Conservation (phyloP, 2,113 vertebrate species). For the Ariopsis seemanni region DNA sequence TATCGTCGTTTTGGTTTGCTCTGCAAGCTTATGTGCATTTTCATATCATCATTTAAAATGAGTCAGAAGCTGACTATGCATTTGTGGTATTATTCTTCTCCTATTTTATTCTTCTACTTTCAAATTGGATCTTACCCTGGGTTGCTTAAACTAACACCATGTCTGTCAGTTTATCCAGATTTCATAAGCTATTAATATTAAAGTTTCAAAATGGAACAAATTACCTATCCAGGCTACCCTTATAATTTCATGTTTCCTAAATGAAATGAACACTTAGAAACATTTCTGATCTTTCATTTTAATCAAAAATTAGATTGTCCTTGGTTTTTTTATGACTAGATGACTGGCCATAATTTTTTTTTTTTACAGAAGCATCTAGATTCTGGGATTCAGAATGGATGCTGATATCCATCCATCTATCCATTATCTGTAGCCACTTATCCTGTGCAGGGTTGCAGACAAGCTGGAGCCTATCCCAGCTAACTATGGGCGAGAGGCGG, state of each 20-base stretch:
- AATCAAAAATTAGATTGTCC: slow-evolving; percentile 31
- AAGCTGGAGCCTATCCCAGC: too few species aligned
- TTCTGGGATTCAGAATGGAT: too few species aligned
- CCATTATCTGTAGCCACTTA: too few species aligned
- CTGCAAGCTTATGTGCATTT: neutral
- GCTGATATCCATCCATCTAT: neutral
- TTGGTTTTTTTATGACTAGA: neutral
- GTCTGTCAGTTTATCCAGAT: neutral
- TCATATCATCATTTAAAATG: neutral
- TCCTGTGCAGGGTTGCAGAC: too few species aligned
- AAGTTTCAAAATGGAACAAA: neutral
- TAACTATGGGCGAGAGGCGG: too few species aligned
- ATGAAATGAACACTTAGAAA: neutral
- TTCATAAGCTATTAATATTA: neutral
- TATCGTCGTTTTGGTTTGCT: neutral
- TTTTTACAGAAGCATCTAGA: neutral
- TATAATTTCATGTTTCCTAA: neutral
- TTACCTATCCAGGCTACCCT: neutral
- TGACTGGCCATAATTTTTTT: neutral
- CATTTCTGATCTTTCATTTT: slow-evolving; percentile 14
- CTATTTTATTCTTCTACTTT: neutral
- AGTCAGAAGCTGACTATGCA: neutral
- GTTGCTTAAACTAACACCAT: neutral
- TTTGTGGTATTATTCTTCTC: neutral
- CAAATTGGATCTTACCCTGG: neutral